Percentiles rank a stretch among this genome's conserved stretches.
phyloP scores from a whole-genome alignment of 1,140 invertebrate species.

The Drosophila orosa region DNA sequence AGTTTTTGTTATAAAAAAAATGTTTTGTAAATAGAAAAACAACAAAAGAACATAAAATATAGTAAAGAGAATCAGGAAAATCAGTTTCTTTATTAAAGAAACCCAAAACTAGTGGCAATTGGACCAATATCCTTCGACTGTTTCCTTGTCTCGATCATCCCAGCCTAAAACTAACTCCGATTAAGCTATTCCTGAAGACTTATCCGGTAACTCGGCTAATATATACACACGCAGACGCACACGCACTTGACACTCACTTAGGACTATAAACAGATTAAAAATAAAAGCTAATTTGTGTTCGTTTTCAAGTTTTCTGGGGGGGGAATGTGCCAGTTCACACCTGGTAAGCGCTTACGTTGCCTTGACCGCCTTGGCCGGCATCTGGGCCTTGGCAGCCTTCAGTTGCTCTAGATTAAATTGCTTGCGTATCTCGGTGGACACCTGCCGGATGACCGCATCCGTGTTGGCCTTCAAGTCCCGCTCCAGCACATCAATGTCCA shows the following conservation, averaged over 20 bases:
- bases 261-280: constrained; percentile 34
- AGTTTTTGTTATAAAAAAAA: background rate
- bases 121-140: background rate
- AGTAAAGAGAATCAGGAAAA: background rate
- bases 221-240: background rate
- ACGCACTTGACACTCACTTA: constrained; percentile 10
- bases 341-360: constrained; percentile 44
- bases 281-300: constrained; percentile 50
- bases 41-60: no score
- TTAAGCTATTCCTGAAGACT: constrained; percentile 50
- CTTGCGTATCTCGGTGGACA: constrained; percentile 74
- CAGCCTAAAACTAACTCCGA: constrained; percentile 2
- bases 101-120: background rate
- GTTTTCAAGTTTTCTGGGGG: constrained; percentile 24
- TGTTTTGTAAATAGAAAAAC: background rate
- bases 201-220: constrained; percentile 17
- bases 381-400: constrained; percentile 72
- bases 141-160: background rate
- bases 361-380: constrained; percentile 59
- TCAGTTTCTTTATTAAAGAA: accelerated
- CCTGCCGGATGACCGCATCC: constrained; percentile 73
- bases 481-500: constrained; percentile 77
- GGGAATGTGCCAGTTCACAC: constrained; percentile 53
- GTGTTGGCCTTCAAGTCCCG: constrained; percentile 77
- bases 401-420: constrained; percentile 74